Evolutionary conservation across 1,140 invertebrate genomes (phyloP), one percentile per base, ranked within the genome.

Genomic region (Atta texana): DNA sequence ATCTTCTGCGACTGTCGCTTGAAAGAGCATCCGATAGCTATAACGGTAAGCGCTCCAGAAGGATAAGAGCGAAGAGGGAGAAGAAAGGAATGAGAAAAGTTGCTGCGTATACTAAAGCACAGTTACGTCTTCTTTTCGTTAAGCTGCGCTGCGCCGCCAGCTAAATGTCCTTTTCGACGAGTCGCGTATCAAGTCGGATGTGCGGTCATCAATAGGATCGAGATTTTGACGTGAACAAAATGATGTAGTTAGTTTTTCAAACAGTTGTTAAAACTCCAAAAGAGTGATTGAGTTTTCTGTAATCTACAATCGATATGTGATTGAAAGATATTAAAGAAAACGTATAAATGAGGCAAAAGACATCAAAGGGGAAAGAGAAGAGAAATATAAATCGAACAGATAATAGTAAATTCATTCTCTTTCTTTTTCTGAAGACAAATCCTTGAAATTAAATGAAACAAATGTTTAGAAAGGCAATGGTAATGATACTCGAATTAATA

Each of bases 101-200:
- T 74, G 68, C 57, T 21, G 64, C 64, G n/a, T 68, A n/a, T 18
- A 74, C 55, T 39, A 72, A 74, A 74, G 69, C 55, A 84, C 63
- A 80, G 77, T 80, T 80, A 80, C 39, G 39, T 84, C 69, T 74
- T 49, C 39, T 49, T 82, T 84, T 49, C 55, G 24, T 61, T 72
- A 57, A 82, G 39, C 34, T 61, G n/a, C 24, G 24, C 24, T 28
- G 71, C 16, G 14, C 12, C 24, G 66, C 12, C 12, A 21, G 39
- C 6, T 39, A 44, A 34, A 72, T 1, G 4, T 59, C 4, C 24
- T 53, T 72, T 82, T 72, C n/a, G 18, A 18, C 34, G 12, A 74
- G 10, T 44, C 31, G 21, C 14, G 21, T 7, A 31, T 72, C 21
- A 61, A 72, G 18, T 4, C 34, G 39, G 4, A 63, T 61, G 12